phyloP scores from a whole-genome alignment of 2,113 vertebrate species.

The Macaca mulatta region DNA sequence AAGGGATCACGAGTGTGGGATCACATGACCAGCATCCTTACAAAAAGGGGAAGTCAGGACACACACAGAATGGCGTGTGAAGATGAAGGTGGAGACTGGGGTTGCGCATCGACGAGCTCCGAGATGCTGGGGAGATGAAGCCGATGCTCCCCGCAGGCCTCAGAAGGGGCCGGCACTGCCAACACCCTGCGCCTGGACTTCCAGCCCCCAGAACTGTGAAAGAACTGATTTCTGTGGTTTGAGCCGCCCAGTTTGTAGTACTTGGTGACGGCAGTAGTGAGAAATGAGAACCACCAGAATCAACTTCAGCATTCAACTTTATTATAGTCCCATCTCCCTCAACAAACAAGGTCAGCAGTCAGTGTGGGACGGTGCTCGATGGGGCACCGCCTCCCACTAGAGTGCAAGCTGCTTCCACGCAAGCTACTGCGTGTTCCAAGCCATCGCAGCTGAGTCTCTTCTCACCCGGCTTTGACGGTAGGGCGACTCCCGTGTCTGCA shows the following conservation, averaged over 20 bases:
- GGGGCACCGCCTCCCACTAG: accelerated
- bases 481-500: conserved; percentile 84
- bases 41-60: neutral
- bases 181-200: neutral
- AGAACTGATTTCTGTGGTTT: neutral
- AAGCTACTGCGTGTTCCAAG: accelerated
- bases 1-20: too few species aligned
- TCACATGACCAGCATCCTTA: neutral
- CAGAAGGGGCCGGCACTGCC: neutral
- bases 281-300: neutral
- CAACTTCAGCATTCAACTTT: neutral
- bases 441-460: accelerated
- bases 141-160: neutral
- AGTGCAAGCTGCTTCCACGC: too few species aligned
- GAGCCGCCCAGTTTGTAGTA: neutral
- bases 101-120: neutral
- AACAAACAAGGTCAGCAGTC: neutral
- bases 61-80: accelerated
- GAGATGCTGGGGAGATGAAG: too few species aligned
- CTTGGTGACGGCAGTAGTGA: neutral
- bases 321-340: too few species aligned
- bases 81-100: neutral
- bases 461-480: conserved; percentile 87
- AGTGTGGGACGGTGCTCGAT: too few species aligned
- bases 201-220: neutral